Conservation (phyloP, 2,797 vertebrate genomes). For the Xenopus petersii region DNA sequence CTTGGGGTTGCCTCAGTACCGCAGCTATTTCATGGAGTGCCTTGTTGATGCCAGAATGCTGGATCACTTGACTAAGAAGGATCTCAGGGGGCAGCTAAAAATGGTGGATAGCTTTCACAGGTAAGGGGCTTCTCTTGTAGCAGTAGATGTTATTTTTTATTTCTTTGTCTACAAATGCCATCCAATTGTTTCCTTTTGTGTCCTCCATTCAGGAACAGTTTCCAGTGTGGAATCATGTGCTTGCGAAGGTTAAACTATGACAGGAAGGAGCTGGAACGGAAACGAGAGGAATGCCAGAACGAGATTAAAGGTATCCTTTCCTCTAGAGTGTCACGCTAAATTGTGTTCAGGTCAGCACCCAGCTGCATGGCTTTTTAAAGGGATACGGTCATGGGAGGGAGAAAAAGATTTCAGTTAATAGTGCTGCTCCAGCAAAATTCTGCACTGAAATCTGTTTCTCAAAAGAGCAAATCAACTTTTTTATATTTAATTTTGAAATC, state of each 20-base stretch:
- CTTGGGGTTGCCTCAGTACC: constrained; percentile 91
- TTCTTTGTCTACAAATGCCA: too few species aligned
- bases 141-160: too few species aligned
- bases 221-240: constrained; percentile 96
- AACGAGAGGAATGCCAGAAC: constrained; percentile 79
- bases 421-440: too few species aligned
- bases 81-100: constrained; percentile 91
- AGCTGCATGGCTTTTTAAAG: too few species aligned
- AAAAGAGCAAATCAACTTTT: too few species aligned
- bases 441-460: too few species aligned
- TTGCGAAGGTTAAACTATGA: constrained; percentile 93
- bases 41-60: constrained; percentile 96
- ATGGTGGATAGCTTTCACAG: constrained; percentile 98
- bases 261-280: constrained; percentile 86
- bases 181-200: background rate
- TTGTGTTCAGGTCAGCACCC: too few species aligned
- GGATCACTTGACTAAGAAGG: constrained; percentile 95
- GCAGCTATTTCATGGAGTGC: constrained; percentile 98
- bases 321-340: background rate
- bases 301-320: constrained; percentile 74
- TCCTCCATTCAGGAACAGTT: constrained; percentile 81
- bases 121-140: constrained; percentile 50
- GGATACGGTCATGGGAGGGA: too few species aligned
- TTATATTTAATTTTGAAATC: too few species aligned
- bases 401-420: too few species aligned